These are phyloP conservation scores for Ochlodes sylvanus DNA, from an alignment of 2,888 invertebrate species.

Conservation along the genomic window DNA sequence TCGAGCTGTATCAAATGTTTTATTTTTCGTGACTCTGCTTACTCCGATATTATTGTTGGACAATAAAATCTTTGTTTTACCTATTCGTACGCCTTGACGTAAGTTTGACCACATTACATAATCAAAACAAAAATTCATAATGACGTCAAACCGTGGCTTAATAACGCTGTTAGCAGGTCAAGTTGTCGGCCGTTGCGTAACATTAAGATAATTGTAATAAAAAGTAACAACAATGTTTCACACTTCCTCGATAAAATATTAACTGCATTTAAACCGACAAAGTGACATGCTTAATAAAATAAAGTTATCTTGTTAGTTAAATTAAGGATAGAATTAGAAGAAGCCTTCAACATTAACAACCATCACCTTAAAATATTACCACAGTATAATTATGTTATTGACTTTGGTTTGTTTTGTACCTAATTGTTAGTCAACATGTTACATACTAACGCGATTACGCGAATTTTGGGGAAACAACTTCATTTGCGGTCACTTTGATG, in stretches of 20 bases:
- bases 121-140: conserved; percentile 33
- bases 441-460: no score
- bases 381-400: no score
- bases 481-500: no score
- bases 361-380: background rate
- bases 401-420: no score
- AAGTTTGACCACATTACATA: conserved; percentile 11
- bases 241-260: no score
- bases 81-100: background rate
- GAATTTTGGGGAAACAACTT: no score
- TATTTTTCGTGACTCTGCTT: background rate
- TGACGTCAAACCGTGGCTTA: conserved; percentile 35
- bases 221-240: background rate
- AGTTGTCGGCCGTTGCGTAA: conserved; percentile 30
- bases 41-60: background rate
- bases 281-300: no score
- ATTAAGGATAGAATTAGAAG: background rate
- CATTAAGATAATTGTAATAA: conserved; percentile 1
- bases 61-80: background rate
- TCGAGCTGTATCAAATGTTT: background rate
- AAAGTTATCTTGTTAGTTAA: no score
- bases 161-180: conserved; percentile 5
- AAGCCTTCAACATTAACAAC: background rate
- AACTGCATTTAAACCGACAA: no score
- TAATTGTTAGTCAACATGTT: background rate